Conservation (phyloP, 2,797 vertebrate genomes). For the Pseudochaenichthys georgianus region DNA sequence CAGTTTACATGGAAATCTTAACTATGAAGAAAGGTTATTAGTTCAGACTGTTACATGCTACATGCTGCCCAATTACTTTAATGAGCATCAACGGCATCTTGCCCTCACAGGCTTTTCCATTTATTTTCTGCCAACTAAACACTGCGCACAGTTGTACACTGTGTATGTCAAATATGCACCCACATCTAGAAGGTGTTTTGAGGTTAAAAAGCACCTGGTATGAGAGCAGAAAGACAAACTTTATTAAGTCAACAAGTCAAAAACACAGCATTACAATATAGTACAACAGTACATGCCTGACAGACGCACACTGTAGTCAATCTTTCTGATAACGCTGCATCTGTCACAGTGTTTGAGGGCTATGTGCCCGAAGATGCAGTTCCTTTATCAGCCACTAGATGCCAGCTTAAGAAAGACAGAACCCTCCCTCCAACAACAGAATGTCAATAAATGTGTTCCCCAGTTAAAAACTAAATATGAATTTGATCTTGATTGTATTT, state of each 20-base stretch:
- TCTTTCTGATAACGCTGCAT: background rate
- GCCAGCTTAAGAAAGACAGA: background rate
- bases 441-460: background rate
- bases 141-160: background rate
- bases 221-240: background rate
- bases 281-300: background rate
- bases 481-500: constrained; percentile 1
- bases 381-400: constrained; percentile 19
- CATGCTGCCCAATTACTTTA: background rate
- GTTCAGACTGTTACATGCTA: background rate
- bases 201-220: background rate
- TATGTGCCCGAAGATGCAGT: background rate
- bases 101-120: background rate
- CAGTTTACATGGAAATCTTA: background rate
- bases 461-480: background rate
- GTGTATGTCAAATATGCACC: background rate
- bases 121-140: constrained; percentile 5
- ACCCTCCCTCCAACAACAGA: background rate
- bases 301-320: background rate
- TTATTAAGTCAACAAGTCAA: background rate
- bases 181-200: background rate
- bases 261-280: background rate
- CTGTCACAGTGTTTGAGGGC: background rate
- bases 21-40: constrained; percentile 9
- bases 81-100: background rate